phyloP scores from a whole-genome alignment of 2,888 invertebrate species.

The Aphodius granarius region DNA sequence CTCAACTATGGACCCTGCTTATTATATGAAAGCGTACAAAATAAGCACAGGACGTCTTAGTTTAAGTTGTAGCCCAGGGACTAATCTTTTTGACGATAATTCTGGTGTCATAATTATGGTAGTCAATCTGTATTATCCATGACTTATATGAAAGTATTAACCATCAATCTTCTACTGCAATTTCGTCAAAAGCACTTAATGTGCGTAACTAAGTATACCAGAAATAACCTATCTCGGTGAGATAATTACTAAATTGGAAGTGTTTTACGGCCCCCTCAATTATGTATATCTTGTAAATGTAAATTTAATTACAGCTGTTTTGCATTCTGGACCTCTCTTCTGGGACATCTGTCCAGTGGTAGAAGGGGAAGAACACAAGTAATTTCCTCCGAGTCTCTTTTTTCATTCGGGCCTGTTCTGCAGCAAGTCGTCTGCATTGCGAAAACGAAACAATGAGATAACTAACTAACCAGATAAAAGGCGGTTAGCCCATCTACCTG shows the following conservation, averaged over 20 bases:
- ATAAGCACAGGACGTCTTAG: too few relatives aligned
- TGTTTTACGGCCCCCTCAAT: neutral
- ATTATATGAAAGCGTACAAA: too few relatives aligned
- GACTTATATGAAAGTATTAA: too few relatives aligned
- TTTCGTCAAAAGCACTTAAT: too few relatives aligned
- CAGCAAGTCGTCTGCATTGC: neutral
- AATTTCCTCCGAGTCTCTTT: neutral
- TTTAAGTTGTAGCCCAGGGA: too few relatives aligned
- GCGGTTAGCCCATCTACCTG: neutral
- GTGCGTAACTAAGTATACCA: neutral
- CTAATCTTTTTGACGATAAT: too few relatives aligned
- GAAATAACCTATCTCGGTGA: neutral
- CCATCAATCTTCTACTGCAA: too few relatives aligned
- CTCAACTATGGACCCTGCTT: too few relatives aligned
- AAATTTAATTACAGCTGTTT: neutral
- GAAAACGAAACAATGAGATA: neutral
- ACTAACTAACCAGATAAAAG: neutral
- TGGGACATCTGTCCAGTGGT: neutral
- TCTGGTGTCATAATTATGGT: too few relatives aligned
- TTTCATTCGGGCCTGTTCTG: neutral
- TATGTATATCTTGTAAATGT: neutral
- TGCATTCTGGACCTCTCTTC: neutral
- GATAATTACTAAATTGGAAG: neutral
- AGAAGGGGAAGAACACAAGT: neutral
- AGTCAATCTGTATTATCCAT: too few relatives aligned